Evolutionary conservation across 2,113 vertebrate genomes (phyloP), one percentile per base, ranked within the genome.

Genomic region (Hyaena hyaena): DNA sequence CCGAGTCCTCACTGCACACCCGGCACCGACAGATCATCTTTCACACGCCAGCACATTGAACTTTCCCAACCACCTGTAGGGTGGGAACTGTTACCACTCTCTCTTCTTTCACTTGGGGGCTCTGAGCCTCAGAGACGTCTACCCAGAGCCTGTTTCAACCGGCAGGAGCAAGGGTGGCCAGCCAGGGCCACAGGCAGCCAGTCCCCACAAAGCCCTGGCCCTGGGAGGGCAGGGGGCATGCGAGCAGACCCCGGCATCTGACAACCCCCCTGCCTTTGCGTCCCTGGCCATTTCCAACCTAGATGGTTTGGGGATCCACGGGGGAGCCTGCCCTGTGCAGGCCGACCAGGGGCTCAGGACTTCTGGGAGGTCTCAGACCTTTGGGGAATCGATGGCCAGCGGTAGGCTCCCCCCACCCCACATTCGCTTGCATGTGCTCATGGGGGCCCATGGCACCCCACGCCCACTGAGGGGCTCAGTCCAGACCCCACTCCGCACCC

Each of bases 371-470:
- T 11, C 74, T 39, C 66, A 3, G 79, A 31, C 2, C 58, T 23
- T 10, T 2, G 3, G 68, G 39, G 76, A 53, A 7, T 2, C 0
- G 35, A 48, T 1, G 1, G 48, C 16, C 16, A 77, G 10, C 43
- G 2, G 10, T 4, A 9, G 9, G 7, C 14, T 19, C 5, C 11
- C 11, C 69, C 10, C 1, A 2, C 11, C 66, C 66, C 69, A 10
- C 10, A 1, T 16, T 33, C 1, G 0, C 7, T 35, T 69, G 58
- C 77, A 53, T 0, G 2, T 0, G 0, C 48, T 16, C 19, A 17
- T 73, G 16, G 66, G 17, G 74, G 15, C 16, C 69, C 7, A 0
- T 3, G 10, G 15, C 71, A 50, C 77, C 50, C 43, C 7, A 55
- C 4, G 53, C 26, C 90, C 65, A 24, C 17, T 48, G 48, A 7